Base-by-base conservation (phyloP, 2,797 vertebrate genomes). In the Myotis pilosus region DNA sequence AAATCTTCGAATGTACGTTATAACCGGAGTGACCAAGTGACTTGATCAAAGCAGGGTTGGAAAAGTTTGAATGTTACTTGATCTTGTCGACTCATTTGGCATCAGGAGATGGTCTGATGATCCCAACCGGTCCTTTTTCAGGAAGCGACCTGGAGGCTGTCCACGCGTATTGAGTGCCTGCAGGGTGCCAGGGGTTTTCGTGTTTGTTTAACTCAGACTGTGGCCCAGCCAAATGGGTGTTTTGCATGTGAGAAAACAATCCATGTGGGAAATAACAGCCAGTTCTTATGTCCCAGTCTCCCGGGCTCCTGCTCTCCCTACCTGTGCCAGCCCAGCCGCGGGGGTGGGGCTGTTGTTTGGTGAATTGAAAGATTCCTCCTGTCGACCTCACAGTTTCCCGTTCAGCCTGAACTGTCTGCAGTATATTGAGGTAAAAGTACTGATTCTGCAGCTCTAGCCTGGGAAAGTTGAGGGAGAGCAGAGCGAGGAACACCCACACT, bases 91-190 rank as follows among this genome's bases (percentile, higher is more conserved):
- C 57, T 28, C 78, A 5, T n/a, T n/a, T 78, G 92, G 44, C 79
- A 7, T 74, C 71, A n/a, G 30, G 13, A 8, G 51, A 19, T 44
- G 30, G 76, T 71, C 74, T 16, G 12, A 10, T 7, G 16, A 55
- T 23, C 49, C 92, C 7, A 10, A 11, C 28, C 9, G 17, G 66
- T 17, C 25, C 9, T 47, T 44, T 72, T 62, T 19, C 79, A 16
- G 55, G 49, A 83, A 66, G 44, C 9, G 57, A 74, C 3, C 19
- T 10, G 36, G 36, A 89, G 62, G 62, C 23, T 25, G 5, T 11
- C 53, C 25, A 1, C 3, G 0, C 8, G 5, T 19, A 25, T 0
- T 5, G 53, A n/a, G 13, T 60, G 20, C 92, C n/a, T 33, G 4
- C 33, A 5, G 33, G 16, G 22, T 38, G 64, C 86, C 44, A 16